Base-by-base conservation (phyloP, 2,888 invertebrate genomes). In the Leptogaster cylindrica region DNA sequence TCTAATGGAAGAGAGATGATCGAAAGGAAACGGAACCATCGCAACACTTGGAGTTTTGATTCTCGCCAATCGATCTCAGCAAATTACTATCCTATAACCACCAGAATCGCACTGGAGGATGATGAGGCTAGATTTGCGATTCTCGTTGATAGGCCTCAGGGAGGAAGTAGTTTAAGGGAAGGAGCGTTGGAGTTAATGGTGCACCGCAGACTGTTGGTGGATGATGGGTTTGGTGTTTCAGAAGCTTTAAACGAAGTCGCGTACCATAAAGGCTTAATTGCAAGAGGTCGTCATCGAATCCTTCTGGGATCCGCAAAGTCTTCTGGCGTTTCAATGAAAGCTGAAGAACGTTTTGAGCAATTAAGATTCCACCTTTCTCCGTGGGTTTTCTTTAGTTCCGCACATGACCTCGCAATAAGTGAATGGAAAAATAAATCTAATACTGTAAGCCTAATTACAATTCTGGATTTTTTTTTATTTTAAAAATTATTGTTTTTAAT, bases 61-160 rank as follows among this genome's bases (percentile, higher is more conserved):
- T 75, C 92, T 36, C 78, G 82, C 0, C 95, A 97, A 76, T 85
- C 87, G 0, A 80, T 92, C 0, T 83, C 95, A 0, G 93, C 89
- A 0, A 99, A 99, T 79, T 98, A 97, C 77, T 98, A 96, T 77
- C 98, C 98, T 0, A 85, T 98, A 0, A 94, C 92, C 0, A 90
- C 92, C 6, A 87, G 90, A 74, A 93, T 97, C 39, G 83, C 84
- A 12, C 80, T 94, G 0, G 82, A 87, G 71, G 89, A 91, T 75
- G 75, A 76, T 0, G 61, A 73, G n/a, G 75, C 71, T 58, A 75
- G 81, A 2, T 66, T 82, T 66, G 77, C 79, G 2, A 66, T 79
- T 20, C 74, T 94, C 0, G 90, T 87, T 0, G 95, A 95, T 77
- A 84, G 94, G 52, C 85, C 93, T 0, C 88, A 93, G 81, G 95